phyloP scores from a whole-genome alignment of 2,797 vertebrate species.

The Syngnathus acus region DNA sequence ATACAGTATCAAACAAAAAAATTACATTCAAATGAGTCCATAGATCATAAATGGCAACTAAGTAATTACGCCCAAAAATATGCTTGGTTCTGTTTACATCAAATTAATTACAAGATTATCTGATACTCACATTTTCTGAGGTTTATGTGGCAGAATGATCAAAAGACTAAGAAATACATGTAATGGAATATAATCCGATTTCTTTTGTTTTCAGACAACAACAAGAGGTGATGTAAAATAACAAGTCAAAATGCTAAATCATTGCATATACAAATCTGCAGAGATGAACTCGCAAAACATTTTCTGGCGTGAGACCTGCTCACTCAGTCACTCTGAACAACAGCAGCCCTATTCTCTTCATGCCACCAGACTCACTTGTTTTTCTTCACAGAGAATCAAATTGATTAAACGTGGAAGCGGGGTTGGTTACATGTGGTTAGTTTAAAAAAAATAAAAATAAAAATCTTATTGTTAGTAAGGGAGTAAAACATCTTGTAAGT shows the following conservation, averaged over 20 bases:
- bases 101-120: slow-evolving; percentile 26
- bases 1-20: slow-evolving; percentile 25
- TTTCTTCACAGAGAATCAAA: slow-evolving; percentile 34
- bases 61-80: slow-evolving; percentile 7
- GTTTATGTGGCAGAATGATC: slow-evolving; percentile 16
- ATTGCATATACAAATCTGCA: slow-evolving; percentile 27
- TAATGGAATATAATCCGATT: background rate
- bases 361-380: slow-evolving; percentile 22
- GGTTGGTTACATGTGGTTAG: slow-evolving; percentile 38
- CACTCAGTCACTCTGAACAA: slow-evolving; percentile 47
- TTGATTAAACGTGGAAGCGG: slow-evolving; percentile 14
- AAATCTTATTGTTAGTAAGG: slow-evolving; percentile 40
- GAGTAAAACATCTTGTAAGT: slow-evolving; percentile 46
- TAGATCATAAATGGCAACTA: slow-evolving; percentile 19
- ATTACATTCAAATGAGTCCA: slow-evolving; percentile 54
- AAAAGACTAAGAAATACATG: slow-evolving; percentile 12
- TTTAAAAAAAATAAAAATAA: slow-evolving; percentile 26
- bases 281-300: slow-evolving; percentile 27
- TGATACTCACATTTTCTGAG: slow-evolving; percentile 13
- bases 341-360: slow-evolving; percentile 42
- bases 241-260: slow-evolving; percentile 31
- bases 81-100: slow-evolving; percentile 15
- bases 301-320: slow-evolving; percentile 63
- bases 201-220: slow-evolving; percentile 1
- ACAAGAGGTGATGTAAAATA: slow-evolving; percentile 1